Evolutionary conservation across 92 coral and sea anemone species (phyloP), one percentile per base, ranked within the genome.

Genomic region (Umimayanthus kanabou): DNA sequence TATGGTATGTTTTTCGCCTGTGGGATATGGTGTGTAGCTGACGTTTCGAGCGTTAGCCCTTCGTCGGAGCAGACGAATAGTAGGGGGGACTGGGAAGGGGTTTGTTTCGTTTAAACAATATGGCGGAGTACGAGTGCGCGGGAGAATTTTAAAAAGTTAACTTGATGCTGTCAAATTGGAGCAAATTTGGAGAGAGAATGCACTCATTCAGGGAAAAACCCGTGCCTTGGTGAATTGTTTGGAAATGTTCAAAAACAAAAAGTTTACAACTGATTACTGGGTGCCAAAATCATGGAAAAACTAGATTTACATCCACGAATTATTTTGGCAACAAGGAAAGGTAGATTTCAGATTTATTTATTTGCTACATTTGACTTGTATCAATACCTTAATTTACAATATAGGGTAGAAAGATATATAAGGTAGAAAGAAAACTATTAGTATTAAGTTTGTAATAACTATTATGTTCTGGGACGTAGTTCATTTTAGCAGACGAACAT

Each of bases 271-370:
- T 81, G 13, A 42, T 80, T 39, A 76, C 50, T 28, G 29, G 76
- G 25, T 45, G 61, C 18, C 29, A 28, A 69, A 72, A 79, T 53
- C 22, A 92, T 97, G 93, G 96, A 97, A 28, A 91, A 93, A 77
- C 88, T 95, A 22, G 97, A 95, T 73, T 76, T 97, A 73, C 96
- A 92, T 69, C 99, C 98, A 70, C 90, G 97, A 80, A 91, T 95
- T 82, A 88, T 88, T 47, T 40, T 88, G 71, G 98, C 99, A 50
- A 81, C 93, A n/a, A 91, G 90, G 81, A 95, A 95, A 82, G 95
- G 98, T 94, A 93, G 28, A 10, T 5, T 47, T 25, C 61, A n/a
- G 58, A 45, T 53, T n/a, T 33, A 33, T 33, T 33, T 33, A 33
- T 33, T 33, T 33, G 37, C 37, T 2, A 33, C 37, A 33, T 2